Base-by-base conservation (phyloP, 1,140 invertebrate genomes). In the Drosophila saltans region DNA sequence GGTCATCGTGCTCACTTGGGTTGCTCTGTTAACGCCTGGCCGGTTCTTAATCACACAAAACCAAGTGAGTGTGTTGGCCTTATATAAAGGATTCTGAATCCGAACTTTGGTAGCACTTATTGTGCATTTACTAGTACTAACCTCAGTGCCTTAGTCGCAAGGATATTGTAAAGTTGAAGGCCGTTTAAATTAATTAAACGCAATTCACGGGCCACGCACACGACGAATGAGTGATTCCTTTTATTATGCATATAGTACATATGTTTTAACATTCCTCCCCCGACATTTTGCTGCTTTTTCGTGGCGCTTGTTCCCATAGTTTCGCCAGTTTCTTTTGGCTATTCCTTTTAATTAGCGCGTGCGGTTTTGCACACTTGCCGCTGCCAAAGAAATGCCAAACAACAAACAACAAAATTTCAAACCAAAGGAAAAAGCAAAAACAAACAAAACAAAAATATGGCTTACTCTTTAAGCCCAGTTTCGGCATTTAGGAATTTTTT, bases 331-430 rank as follows among this genome's bases (percentile, higher is more conserved):
- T 62, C 61, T 69, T 75, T 75, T 86, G 65, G 57, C 75, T 86
- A 69, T 78, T 85, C 78, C 79, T 85, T 86, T 81, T 86, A 88
- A 86, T 86, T 88, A 82, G 83, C 83, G 82, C 69, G 64, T 80
- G 83, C 76, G 79, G 64, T 80, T 66, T 68, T 55, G 48, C n/a
- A 69, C 61, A 66, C 66, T 39, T 73, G 62, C 69, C 63, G 52
- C 72, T 8, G 40, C 63, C 39, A 24, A 43, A 69, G 52, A 62
- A 52, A 61, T 59, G n/a, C 24, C 26, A 59, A 40, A 24, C 4
- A 40, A 24, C 4, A 40, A 72, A 75, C 67, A 6, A 36, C 33
- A 36, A 36, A 36, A 3, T 30, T 36, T 7, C 3, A 36, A 36
- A 36, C 33, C 3, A 36, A 36, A 36, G 33, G 33, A 36, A 36